Percentiles rank a stretch among this genome's conserved stretches.
Conservation (phyloP, 1,140 invertebrate genomes). For the Drosophila pachea region DNA sequence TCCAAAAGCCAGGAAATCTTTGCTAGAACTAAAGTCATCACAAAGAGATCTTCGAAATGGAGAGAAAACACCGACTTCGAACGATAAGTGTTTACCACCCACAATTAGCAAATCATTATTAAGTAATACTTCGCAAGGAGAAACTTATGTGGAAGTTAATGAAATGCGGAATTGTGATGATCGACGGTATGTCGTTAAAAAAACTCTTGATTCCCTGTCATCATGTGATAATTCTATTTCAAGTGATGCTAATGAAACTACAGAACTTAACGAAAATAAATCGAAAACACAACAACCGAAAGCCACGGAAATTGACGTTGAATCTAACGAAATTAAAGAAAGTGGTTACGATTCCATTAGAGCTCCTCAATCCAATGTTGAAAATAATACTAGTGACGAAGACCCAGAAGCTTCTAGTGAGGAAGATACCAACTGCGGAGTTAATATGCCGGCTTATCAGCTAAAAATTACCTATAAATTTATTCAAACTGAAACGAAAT, state of each 20-base stretch:
- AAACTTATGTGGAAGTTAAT: constrained; percentile 38
- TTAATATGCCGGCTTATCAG: constrained; percentile 84
- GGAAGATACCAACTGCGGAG: constrained; percentile 60
- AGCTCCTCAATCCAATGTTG: constrained; percentile 25
- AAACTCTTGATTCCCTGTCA: constrained; percentile 53
- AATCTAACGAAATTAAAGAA: constrained; percentile 48
- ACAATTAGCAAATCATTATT: constrained; percentile 27
- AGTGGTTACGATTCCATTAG: constrained; percentile 47
- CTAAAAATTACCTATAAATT: constrained; percentile 90
- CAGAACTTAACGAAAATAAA: constrained; percentile 48
- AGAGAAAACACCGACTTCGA: constrained; percentile 1
- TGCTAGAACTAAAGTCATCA: constrained; percentile 33
- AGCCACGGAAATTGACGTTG: constrained; percentile 26
- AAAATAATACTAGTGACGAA: constrained; percentile 43
- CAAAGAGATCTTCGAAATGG: constrained; percentile 20
- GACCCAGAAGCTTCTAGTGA: constrained; percentile 53
- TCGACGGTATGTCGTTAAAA: constrained; percentile 28
- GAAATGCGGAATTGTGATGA: constrained; percentile 37
- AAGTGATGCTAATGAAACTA: constrained; percentile 65
- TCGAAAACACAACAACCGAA: constrained; percentile 34
- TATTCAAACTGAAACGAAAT: constrained; percentile 88
- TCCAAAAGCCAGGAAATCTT: constrained; percentile 55
- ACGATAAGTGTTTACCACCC: constrained; percentile 12
- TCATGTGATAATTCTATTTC: constrained; percentile 72
- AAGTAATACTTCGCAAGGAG: constrained; percentile 29